A percentile compares a stretch with the other conserved stretches of the same genome.
Evolutionary conservation across 2,888 invertebrate genomes (phyloP).

Genomic region (Drosophila demipolita): DNA sequence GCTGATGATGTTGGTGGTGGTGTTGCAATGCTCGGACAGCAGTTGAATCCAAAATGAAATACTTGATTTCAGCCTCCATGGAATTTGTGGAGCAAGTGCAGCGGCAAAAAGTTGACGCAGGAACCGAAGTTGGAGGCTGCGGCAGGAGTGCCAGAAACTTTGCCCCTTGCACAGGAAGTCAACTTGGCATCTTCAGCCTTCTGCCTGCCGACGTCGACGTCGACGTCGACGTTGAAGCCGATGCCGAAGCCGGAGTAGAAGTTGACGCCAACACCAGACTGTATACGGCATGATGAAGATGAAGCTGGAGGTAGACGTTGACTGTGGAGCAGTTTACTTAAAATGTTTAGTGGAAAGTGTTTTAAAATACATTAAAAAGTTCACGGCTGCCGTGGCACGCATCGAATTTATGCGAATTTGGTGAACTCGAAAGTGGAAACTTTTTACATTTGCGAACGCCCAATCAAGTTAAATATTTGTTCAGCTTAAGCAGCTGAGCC

Average conservation of each 20-base stretch:
- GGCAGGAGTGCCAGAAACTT: slow-evolving; percentile 62
- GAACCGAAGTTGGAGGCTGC: slow-evolving; percentile 32
- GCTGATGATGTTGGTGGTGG: slow-evolving; percentile 32
- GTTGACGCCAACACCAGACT: not conserved
- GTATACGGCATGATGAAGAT: slow-evolving; percentile 13
- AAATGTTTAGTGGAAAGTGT: slow-evolving; percentile 82
- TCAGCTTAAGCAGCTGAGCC: slow-evolving; percentile 64
- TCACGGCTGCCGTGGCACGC: slow-evolving; percentile 80
- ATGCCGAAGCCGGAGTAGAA: not conserved
- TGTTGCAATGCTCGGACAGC: slow-evolving; percentile 76
- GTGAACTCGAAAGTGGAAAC: slow-evolving; percentile 78
- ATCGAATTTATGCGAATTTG: slow-evolving; percentile 81
- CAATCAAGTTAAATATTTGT: slow-evolving; percentile 79
- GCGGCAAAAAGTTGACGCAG: slow-evolving; percentile 30
- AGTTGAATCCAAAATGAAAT: slow-evolving; percentile 81
- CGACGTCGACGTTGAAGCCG: not conserved
- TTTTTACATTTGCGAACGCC: slow-evolving; percentile 76
- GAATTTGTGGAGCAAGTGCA: slow-evolving; percentile 66
- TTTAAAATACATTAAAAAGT: slow-evolving; percentile 82
- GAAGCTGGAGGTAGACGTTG: slow-evolving; percentile 22
- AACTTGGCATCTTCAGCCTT: slow-evolving; percentile 59
- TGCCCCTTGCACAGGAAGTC: slow-evolving; percentile 75
- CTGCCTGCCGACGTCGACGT: slow-evolving; percentile 36
- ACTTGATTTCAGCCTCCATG: slow-evolving; percentile 80
- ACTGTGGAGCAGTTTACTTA: slow-evolving; percentile 72